Evolutionary conservation across 1,140 invertebrate genomes (phyloP).

Genomic region (Heliconius melpomene): DNA sequence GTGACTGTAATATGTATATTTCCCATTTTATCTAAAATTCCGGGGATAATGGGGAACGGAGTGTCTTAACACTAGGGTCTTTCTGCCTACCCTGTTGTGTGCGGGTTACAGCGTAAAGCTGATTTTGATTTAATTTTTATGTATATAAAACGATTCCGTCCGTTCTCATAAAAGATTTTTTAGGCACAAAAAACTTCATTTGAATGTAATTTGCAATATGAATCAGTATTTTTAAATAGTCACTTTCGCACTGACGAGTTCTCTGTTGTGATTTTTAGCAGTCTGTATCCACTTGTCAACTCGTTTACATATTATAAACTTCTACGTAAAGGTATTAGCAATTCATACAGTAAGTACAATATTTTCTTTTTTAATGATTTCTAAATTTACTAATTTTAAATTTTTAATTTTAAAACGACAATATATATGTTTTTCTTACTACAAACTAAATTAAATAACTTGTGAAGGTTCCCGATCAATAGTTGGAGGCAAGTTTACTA

Average conservation of each 20-base stretch:
- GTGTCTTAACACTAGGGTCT: too few species aligned
- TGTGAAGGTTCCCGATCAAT: constrained; percentile 5
- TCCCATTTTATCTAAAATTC: too few species aligned
- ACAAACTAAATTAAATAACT: not conserved
- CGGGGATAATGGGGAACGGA: accelerated
- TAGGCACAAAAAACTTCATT: not conserved
- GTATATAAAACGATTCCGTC: not conserved
- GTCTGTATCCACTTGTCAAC: not conserved
- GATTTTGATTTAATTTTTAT: not conserved
- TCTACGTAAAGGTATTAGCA: not conserved
- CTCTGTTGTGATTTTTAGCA: not conserved
- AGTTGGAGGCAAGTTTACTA: not conserved
- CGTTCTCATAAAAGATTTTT: not conserved
- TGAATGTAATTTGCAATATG: not conserved
- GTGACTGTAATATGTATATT: too few species aligned
- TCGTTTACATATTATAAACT: not conserved
- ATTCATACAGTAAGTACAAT: not conserved
- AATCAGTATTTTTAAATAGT: constrained; percentile 8
- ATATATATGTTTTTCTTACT: not conserved
- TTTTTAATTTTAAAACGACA: not conserved
- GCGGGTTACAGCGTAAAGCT: too few species aligned
- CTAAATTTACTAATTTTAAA: not conserved
- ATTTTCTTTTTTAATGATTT: not conserved
- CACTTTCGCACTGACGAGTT: not conserved
- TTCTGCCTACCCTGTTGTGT: too few species aligned